A percentile compares a stretch with the other conserved stretches of the same genome.
phyloP scores from a whole-genome alignment of 2,888 invertebrate species.

The Criorhina ranunculi region DNA sequence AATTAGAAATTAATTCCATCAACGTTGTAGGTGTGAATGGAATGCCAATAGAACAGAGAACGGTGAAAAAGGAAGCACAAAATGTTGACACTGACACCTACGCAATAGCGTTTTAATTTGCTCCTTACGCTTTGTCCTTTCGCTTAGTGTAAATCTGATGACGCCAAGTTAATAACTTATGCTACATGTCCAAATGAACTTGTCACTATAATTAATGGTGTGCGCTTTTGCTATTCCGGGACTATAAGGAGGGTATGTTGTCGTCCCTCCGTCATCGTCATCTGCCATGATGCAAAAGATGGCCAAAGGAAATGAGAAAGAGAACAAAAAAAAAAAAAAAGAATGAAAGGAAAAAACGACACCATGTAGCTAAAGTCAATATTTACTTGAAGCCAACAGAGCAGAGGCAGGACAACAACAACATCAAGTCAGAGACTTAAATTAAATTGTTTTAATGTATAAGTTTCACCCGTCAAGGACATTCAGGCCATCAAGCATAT shows the following conservation, averaged over 20 bases:
- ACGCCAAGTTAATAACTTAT: conserved; percentile 61
- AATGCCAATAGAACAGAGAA: background rate
- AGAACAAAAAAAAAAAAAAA: conserved; percentile 1
- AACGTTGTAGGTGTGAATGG: background rate
- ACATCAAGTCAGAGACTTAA: conserved; percentile 15
- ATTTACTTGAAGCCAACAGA: conserved; percentile 34
- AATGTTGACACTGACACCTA: conserved; percentile 13
- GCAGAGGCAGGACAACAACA: conserved; percentile 21
- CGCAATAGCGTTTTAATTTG: conserved; percentile 15
- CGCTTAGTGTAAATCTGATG: conserved; percentile 45
- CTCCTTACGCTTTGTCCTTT: background rate
- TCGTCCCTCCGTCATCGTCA: background rate
- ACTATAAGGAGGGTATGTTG: background rate
- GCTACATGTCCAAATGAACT: conserved; percentile 62
- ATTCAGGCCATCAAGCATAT: conserved; percentile 25
- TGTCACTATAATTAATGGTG: conserved; percentile 64
- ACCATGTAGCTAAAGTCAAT: conserved; percentile 33
- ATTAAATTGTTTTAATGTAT: conserved; percentile 54
- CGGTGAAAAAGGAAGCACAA: background rate
- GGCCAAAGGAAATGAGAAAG: conserved; percentile 29
- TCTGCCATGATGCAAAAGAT: conserved; percentile 25
- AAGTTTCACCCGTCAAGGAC: conserved; percentile 44
- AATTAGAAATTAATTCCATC: conserved; percentile 63
- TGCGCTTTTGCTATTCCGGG: background rate
- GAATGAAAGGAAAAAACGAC: no score